Evolutionary conservation across 2,888 invertebrate species (phyloP).

Genomic region (Baccha elongata): DNA sequence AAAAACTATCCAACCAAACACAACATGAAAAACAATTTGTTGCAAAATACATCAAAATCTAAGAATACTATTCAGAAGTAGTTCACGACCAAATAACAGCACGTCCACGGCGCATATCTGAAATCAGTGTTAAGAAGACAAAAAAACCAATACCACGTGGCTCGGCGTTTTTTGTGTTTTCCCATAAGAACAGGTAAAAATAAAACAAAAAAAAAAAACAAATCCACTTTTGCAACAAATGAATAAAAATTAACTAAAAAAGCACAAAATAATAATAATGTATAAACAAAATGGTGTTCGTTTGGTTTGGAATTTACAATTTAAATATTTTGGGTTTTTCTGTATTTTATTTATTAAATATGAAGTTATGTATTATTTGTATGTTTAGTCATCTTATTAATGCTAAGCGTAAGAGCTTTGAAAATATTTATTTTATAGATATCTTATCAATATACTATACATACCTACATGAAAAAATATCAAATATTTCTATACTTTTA

Average conservation of each 20-base stretch:
- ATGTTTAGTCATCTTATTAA: neutral
- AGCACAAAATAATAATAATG: neutral
- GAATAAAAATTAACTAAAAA: neutral
- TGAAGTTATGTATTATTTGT: slow-evolving; percentile 15
- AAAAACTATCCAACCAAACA: slow-evolving; percentile 53
- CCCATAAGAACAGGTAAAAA: slow-evolving; percentile 95
- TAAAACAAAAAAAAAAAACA: slow-evolving; percentile 67
- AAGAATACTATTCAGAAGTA: slow-evolving; percentile 82
- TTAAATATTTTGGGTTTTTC: slow-evolving; percentile 31
- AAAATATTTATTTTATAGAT: too few species aligned
- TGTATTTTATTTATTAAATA: slow-evolving; percentile 12
- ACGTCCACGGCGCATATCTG: slow-evolving; percentile 92
- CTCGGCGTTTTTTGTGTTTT: slow-evolving; percentile 96
- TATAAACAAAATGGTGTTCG: slow-evolving; percentile 41
- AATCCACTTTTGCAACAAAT: slow-evolving; percentile 34
- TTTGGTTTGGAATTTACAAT: slow-evolving; percentile 65
- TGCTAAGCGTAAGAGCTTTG: slow-evolving; percentile 1
- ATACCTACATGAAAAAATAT: slow-evolving; percentile 2
- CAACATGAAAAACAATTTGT: slow-evolving; percentile 43
- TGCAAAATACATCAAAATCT: slow-evolving; percentile 60
- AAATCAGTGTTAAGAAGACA: slow-evolving; percentile 91
- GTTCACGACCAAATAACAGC: slow-evolving; percentile 84
- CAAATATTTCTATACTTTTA: slow-evolving; percentile 11
- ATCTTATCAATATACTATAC: too few species aligned
- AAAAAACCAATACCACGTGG: slow-evolving; percentile 95